phyloP scores from a whole-genome alignment of 30 jellyfish, hydroid and myxozoan genomes.

The Pseudorhiza aurosa region DNA sequence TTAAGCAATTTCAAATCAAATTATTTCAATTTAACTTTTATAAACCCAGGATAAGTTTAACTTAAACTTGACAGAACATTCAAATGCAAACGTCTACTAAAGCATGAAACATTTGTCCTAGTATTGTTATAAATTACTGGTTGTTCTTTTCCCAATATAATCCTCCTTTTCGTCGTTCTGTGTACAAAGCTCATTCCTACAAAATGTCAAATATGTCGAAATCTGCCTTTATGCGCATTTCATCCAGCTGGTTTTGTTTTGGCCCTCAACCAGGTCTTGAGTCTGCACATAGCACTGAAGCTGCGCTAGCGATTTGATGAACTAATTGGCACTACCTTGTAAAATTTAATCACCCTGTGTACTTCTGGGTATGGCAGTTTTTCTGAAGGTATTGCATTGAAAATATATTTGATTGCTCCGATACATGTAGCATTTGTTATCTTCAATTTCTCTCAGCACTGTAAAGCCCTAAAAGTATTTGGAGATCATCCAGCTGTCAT shows the following conservation, averaged over 20 bases:
- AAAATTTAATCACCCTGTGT: slow-evolving; percentile 50
- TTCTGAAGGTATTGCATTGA: slow-evolving; percentile 40
- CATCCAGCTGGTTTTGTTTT: slow-evolving; percentile 3
- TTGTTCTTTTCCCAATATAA: slow-evolving; percentile 16
- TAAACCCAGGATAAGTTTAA: slow-evolving; percentile 3
- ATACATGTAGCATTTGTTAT: slow-evolving; percentile 6
- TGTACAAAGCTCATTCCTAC: slow-evolving; percentile 16
- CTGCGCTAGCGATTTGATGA: slow-evolving; percentile 38
- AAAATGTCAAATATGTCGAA: slow-evolving; percentile 18
- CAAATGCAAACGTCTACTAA: background rate
- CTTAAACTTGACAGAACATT: background rate
- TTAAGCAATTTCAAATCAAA: background rate
- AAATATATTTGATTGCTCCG: slow-evolving; percentile 12
- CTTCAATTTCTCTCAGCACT: slow-evolving; percentile 5
- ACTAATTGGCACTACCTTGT: background rate
- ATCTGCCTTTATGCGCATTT: slow-evolving; percentile 9
- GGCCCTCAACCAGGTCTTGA: slow-evolving; percentile 45
- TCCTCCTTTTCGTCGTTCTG: slow-evolving; percentile 10
- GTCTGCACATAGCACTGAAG: slow-evolving; percentile 45
- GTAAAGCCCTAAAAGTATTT: slow-evolving; percentile 18
- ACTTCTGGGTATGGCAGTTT: slow-evolving; percentile 33
- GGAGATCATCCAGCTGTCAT: slow-evolving; percentile 23
- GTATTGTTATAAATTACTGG: no score
- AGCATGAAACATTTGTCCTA: no score
- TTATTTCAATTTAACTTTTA: background rate